These are phyloP conservation scores for Zosterops borbonicus DNA, from an alignment of 2,113 vertebrate species.

Conservation along the genomic window DNA sequence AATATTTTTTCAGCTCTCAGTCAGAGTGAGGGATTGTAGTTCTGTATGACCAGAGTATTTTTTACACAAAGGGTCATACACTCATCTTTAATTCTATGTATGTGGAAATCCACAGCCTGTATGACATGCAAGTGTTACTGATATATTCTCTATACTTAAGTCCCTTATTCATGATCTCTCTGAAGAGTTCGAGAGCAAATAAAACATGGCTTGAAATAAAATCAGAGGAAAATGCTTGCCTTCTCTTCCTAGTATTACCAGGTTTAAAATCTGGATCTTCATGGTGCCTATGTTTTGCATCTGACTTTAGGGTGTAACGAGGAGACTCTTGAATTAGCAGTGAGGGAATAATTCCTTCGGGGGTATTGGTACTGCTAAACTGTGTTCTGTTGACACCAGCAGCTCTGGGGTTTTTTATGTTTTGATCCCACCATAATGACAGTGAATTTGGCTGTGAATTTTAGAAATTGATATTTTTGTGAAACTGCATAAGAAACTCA, in stretches of 20 bases:
- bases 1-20: background rate
- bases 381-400: conserved; percentile 14
- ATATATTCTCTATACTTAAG: background rate
- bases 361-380: background rate
- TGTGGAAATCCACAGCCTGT: background rate
- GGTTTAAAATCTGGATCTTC: background rate
- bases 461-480: background rate
- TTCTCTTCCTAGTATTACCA: background rate
- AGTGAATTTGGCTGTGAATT: background rate
- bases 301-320: background rate
- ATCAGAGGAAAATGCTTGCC: background rate
- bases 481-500: background rate
- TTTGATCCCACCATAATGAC: background rate
- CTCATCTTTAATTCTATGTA: background rate
- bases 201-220: background rate
- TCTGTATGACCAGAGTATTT: background rate
- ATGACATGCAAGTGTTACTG: background rate
- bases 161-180: background rate
- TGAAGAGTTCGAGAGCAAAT: background rate
- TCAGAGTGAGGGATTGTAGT: background rate
- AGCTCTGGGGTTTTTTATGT: background rate
- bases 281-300: background rate
- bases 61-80: background rate
- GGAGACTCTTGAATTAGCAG: conserved; percentile 14
- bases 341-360: conserved; percentile 14